phyloP scores from a whole-genome alignment of 2,797 vertebrate genomes.

The Sebastes itinus region DNA sequence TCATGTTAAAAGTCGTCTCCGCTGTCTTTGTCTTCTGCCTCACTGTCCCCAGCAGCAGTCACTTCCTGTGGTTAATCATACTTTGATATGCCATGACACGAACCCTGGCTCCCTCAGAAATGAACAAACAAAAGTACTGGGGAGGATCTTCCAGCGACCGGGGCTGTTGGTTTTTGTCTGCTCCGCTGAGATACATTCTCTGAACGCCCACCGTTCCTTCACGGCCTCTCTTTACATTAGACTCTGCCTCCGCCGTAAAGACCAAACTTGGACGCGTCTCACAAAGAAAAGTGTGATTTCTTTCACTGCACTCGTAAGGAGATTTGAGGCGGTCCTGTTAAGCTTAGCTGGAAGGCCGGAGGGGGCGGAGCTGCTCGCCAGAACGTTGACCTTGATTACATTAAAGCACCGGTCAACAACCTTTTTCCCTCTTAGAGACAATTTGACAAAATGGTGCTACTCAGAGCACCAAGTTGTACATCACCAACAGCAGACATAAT shows the following conservation, averaged over 20 bases:
- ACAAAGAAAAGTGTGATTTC: constrained; percentile 54
- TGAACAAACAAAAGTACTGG: constrained; percentile 54
- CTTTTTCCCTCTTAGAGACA: too few species aligned
- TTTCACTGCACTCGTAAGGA: constrained; percentile 37
- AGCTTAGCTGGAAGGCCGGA: constrained; percentile 45
- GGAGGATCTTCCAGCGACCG: constrained; percentile 48
- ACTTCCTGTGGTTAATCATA: constrained; percentile 71
- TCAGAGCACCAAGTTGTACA: too few species aligned
- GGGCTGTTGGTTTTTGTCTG: constrained; percentile 63
- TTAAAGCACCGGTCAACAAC: constrained; percentile 1
- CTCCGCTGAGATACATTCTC: constrained; percentile 54
- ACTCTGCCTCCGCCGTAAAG: constrained; percentile 48
- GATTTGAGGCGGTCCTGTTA: constrained; percentile 54
- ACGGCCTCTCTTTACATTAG: constrained; percentile 67
- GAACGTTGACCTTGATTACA: constrained; percentile 44
- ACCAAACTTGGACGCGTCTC: constrained; percentile 61
- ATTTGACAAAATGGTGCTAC: too few species aligned
- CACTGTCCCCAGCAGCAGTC: constrained; percentile 43
- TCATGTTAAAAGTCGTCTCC: constrained; percentile 35
- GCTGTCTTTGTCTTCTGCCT: constrained; percentile 11
- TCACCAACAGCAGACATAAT: too few species aligned
- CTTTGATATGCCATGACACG: constrained; percentile 69
- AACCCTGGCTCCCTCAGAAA: constrained; percentile 55
- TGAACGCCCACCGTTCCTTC: constrained; percentile 63
- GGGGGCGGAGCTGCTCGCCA: constrained; percentile 32